These are phyloP conservation scores for Notiomystis cincta DNA, from an alignment of 2,113 vertebrate genomes.

Conservation along the genomic window DNA sequence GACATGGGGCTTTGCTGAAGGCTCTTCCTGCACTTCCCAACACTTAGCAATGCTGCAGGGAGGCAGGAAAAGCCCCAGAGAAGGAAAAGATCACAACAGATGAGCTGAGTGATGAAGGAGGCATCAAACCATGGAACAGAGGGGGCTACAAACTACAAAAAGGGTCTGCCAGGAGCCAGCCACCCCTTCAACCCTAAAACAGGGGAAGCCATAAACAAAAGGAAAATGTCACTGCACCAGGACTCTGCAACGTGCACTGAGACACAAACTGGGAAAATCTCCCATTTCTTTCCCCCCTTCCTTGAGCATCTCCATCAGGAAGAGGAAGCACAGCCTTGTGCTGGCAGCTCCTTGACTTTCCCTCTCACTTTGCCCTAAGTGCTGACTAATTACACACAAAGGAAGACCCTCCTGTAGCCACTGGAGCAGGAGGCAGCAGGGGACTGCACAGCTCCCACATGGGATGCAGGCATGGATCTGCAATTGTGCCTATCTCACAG, in stretches of 20 bases:
- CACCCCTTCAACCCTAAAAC: neutral
- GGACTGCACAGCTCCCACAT: neutral
- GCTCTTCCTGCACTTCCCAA: neutral
- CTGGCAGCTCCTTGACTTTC: neutral
- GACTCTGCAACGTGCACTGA: neutral
- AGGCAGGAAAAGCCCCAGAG: neutral
- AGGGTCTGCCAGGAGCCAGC: neutral
- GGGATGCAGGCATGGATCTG: rapidly evolving
- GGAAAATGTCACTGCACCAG: rapidly evolving
- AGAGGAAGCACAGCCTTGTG: neutral
- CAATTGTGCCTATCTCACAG: neutral
- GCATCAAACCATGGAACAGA: neutral
- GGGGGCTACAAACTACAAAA: neutral
- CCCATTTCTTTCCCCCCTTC: neutral
- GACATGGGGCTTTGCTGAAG: neutral
- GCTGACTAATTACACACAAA: neutral
- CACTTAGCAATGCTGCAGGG: neutral
- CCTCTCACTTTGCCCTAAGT: neutral
- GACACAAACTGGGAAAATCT: neutral
- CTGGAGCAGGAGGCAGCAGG: neutral
- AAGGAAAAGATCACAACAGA: neutral
- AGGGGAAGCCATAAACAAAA: neutral
- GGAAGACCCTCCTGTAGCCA: neutral
- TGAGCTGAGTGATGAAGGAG: neutral
- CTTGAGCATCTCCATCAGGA: neutral